Evolutionary conservation across 2,888 invertebrate genomes (phyloP), one percentile per base, ranked within the genome.

Genomic region (Ophioninae sp.): DNA sequence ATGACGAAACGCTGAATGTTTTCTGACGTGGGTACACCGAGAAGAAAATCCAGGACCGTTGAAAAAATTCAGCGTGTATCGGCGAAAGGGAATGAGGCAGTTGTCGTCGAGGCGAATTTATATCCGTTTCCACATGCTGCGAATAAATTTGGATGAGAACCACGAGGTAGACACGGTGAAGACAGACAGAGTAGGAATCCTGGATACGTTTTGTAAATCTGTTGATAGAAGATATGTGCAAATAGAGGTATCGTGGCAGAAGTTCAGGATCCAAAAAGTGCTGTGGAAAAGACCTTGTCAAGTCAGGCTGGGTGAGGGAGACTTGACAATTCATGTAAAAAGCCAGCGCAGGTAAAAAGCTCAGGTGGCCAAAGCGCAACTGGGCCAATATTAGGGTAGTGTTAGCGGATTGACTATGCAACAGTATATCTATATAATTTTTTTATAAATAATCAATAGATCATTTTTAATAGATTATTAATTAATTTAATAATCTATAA

Each of bases 111-210:
- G 64, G 70, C 72, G 74, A 82, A 84, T 85, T 84, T 84, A 76
- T 84, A 84, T 81, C 41, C 69, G 72, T 81, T 76, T 64, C 79
- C 78, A 75, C 81, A 73, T 76, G 81, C 62, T 74, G 50, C 75
- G 84, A 84, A 85, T 85, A 83, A 79, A 84, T 84, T 82, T 81
- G 67, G 17, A 67, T 56, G 39, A 56, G 37, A 72, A 72, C 67
- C 10, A 44, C 17, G 5, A 13, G 39, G 21, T 44, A 39, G 64
- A 44, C 64, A 57, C 10, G 17, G 39, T 30, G 41, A 23, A 75
- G 37, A 23, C 50, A 64, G 17, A 10, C 44, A 44, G 50, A 68
- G 56, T 62, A 39, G 57, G 30, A 37, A 70, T 69, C 37, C 37
- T 56, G 69, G 69, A 56, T 70, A 6, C 30, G 56, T 56, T 37